Conservation (phyloP, 2,797 vertebrate genomes). For the Sebastes wilsoni region DNA sequence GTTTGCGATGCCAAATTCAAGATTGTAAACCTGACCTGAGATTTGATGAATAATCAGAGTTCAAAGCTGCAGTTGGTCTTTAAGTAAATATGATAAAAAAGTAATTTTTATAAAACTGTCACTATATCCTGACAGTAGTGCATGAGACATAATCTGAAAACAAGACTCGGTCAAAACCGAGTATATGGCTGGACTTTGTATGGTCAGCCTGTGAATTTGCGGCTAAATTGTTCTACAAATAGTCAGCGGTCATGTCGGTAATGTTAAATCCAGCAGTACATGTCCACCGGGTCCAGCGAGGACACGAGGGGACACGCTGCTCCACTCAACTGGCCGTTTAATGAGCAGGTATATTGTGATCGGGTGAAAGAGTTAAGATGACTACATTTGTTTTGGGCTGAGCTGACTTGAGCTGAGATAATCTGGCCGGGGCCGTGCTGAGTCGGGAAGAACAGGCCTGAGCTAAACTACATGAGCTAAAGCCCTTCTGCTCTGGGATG, state of each 20-base stretch:
- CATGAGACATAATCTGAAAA: no score
- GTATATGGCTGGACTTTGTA: no score
- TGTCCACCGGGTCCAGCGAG: no score
- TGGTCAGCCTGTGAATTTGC: no score
- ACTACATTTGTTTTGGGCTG: conserved; percentile 35
- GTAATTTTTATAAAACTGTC: background rate
- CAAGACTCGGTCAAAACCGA: no score
- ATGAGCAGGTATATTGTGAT: background rate
- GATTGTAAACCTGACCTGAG: conserved; percentile 28
- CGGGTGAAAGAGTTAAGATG: background rate
- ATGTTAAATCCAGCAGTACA: no score
- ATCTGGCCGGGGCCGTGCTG: conserved; percentile 38
- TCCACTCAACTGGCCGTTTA: background rate
- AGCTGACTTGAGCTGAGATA: conserved; percentile 35
- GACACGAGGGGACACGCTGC: no score
- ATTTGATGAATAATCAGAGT: conserved; percentile 21
- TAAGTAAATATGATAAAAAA: background rate
- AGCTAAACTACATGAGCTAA: conserved; percentile 36
- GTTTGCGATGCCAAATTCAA: conserved; percentile 26
- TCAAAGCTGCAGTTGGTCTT: background rate
- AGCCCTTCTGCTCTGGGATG: conserved; percentile 22
- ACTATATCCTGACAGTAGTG: no score
- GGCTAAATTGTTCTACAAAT: no score
- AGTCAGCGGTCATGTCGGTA: no score
- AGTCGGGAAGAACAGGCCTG: conserved; percentile 13